These are phyloP conservation scores for Salvelinus sp. DNA, from an alignment of 2,113 vertebrate genomes.

Conservation along the genomic window DNA sequence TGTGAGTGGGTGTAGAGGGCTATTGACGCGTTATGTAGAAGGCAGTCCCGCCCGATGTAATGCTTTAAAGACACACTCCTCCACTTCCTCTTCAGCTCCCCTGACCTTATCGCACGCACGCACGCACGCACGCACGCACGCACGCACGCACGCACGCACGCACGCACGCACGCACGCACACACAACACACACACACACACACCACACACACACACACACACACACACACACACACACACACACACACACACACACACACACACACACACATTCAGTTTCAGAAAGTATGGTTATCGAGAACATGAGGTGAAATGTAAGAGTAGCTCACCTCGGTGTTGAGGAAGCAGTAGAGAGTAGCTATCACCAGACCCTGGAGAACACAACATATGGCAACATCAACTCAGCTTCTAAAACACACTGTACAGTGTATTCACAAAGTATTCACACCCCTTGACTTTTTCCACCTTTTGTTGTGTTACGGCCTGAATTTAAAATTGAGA, in stretches of 20 bases:
- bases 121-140: background rate
- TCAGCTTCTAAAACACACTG: too few relatives aligned
- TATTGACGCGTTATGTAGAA: constrained; percentile 71
- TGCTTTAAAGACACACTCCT: constrained; percentile 72
- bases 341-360: constrained; percentile 89
- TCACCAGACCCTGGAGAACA: constrained; percentile 81
- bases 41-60: constrained; percentile 72
- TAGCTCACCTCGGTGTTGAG: constrained; percentile 87
- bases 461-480: too few relatives aligned
- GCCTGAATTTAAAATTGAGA: too few relatives aligned
- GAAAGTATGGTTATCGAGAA: too few relatives aligned
- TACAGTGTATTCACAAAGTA: too few relatives aligned
- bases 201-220: background rate
- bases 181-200: background rate
- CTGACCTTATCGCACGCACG: constrained; percentile 71
- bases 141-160: background rate
- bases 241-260: background rate
- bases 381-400: too few relatives aligned
- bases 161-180: background rate
- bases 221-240: constrained; percentile 10
- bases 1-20: too few relatives aligned
- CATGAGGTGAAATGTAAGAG: too few relatives aligned
- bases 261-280: background rate
- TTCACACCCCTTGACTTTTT: too few relatives aligned
- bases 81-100: constrained; percentile 87